Conservation (phyloP, 2,888 invertebrate species). For the Scelioninae gen. 2 region DNA sequence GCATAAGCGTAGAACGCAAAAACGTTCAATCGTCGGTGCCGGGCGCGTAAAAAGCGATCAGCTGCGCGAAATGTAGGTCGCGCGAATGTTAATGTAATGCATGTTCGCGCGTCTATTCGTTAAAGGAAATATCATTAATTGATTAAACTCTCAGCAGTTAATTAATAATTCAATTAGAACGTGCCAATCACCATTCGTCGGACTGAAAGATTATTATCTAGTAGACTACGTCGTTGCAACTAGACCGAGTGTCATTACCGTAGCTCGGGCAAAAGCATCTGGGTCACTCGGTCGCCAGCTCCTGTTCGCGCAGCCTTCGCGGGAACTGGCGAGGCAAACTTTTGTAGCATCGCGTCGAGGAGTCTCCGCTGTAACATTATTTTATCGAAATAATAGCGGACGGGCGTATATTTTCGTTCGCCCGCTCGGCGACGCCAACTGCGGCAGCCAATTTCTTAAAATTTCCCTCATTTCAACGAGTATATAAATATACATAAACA, state of each 20-base stretch:
- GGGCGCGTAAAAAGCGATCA: neutral
- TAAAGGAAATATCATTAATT: constrained; percentile 48
- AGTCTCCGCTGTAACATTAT: constrained; percentile 54
- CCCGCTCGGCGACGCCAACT: constrained; percentile 26
- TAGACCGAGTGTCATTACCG: constrained; percentile 52
- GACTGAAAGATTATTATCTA: constrained; percentile 54
- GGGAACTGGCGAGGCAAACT: constrained; percentile 53
- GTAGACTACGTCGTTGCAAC: constrained; percentile 48
- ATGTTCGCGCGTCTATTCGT: constrained; percentile 28
- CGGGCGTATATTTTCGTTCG: constrained; percentile 36
- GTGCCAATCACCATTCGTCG: constrained; percentile 38
- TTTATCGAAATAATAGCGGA: constrained; percentile 53
- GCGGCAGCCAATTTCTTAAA: constrained; percentile 44
- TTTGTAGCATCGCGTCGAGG: constrained; percentile 52
- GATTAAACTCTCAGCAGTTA: constrained; percentile 39
- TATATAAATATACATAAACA: too few species aligned
- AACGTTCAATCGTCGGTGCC: too few species aligned
- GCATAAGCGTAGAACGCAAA: too few species aligned
- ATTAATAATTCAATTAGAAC: constrained; percentile 54
- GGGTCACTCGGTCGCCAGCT: constrained; percentile 60
- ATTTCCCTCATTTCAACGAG: constrained; percentile 17
- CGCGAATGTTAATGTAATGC: constrained; percentile 36
- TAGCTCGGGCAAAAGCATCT: constrained; percentile 56
- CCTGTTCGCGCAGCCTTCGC: constrained; percentile 53
- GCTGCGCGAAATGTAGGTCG: constrained; percentile 25